These are phyloP conservation scores for Zaprionus africanus DNA, from an alignment of 1,140 invertebrate genomes.

Conservation along the genomic window DNA sequence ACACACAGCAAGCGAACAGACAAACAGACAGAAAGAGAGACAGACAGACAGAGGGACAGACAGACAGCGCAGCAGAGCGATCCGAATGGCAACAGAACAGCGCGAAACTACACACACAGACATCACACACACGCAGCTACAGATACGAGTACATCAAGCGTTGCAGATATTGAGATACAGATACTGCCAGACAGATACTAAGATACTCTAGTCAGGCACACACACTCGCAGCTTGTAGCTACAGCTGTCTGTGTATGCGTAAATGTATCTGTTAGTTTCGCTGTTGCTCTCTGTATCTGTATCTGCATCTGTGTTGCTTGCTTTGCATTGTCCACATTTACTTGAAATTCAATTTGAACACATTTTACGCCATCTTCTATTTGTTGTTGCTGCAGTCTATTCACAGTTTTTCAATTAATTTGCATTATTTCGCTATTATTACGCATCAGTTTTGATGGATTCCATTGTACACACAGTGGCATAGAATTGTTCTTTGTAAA, in stretches of 20 bases:
- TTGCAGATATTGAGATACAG: conserved; percentile 32
- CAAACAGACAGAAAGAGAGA: conserved; percentile 33
- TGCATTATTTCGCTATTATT: conserved; percentile 31
- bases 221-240: neutral
- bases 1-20: conserved; percentile 52
- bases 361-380: conserved; percentile 54
- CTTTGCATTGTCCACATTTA: conserved; percentile 60
- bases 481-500: neutral
- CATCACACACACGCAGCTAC: conserved; percentile 31
- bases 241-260: conserved; percentile 23
- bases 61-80: neutral
- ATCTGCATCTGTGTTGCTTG: conserved; percentile 28
- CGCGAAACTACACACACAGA: conserved; percentile 13
- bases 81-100: conserved; percentile 21
- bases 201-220: conserved; percentile 3
- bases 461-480: neutral
- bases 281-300: conserved; percentile 33
- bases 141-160: conserved; percentile 26
- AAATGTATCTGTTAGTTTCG: conserved; percentile 18
- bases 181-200: conserved; percentile 9
- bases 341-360: conserved; percentile 73
- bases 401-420: conserved; percentile 28
- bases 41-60: neutral
- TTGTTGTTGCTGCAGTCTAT: conserved; percentile 13
- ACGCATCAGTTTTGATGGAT: conserved; percentile 39